These are phyloP conservation scores for Anoura caudifer DNA, from an alignment of 2,113 vertebrate species.

Conservation along the genomic window DNA sequence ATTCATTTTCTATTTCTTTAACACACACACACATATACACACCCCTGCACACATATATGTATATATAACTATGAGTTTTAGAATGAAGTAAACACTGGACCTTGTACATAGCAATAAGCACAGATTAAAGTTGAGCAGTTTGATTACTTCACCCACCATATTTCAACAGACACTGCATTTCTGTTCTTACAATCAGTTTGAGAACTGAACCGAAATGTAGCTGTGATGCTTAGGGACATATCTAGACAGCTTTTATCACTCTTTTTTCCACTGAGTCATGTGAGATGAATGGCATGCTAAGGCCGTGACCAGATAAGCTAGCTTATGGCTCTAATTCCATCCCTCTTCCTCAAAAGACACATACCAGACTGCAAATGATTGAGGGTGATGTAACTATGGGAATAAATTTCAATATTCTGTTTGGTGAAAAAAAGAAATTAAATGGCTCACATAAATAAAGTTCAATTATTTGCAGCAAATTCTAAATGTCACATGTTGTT, in stretches of 20 bases:
- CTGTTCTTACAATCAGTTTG: neutral
- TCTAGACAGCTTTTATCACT: neutral
- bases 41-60: too few relatives aligned
- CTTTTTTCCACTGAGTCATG: neutral
- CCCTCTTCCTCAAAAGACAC: neutral
- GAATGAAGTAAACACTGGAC: neutral
- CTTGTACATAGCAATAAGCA: neutral
- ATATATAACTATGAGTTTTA: neutral
- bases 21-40: neutral
- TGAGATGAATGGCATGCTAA: neutral
- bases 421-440: slow-evolving; percentile 23
- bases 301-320: neutral
- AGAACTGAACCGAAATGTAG: neutral
- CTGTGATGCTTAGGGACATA: neutral
- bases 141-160: neutral
- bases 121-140: neutral
- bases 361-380: neutral
- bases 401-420: neutral
- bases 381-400: neutral
- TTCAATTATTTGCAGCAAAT: neutral
- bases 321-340: neutral
- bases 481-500: neutral
- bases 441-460: neutral
- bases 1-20: neutral
- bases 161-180: neutral